Percentiles rank a stretch among this genome's conserved stretches.
phyloP scores from a whole-genome alignment of 2,797 vertebrate species.

The Crax fasciolata region DNA sequence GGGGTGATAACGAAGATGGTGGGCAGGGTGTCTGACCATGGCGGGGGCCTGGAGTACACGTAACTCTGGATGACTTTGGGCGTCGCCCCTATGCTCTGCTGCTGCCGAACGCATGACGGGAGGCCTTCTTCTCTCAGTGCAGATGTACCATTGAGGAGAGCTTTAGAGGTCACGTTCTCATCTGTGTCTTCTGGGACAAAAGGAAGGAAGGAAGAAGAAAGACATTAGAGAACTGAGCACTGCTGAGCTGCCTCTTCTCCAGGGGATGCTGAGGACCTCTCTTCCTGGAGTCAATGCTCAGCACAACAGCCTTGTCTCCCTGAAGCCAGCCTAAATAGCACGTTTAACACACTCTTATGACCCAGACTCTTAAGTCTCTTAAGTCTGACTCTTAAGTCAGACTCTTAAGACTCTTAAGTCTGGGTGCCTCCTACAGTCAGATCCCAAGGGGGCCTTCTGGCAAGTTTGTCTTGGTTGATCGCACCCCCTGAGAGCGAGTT shows the following conservation, averaged over 20 bases:
- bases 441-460: not conserved
- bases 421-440: not conserved
- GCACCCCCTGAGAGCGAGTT: not conserved
- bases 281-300: not conserved
- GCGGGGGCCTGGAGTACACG: constrained; percentile 80
- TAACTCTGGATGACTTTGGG: constrained; percentile 78
- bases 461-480: not conserved
- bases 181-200: constrained; percentile 77
- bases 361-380: not conserved
- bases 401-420: not conserved
- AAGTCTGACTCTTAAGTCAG: too few relatives aligned
- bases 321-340: not conserved
- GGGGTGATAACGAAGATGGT: constrained; percentile 81
- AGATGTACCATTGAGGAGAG: constrained; percentile 68
- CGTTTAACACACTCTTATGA: rapidly evolving
- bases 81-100: constrained; percentile 20
- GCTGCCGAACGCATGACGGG: constrained; percentile 68
- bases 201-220: not conserved
- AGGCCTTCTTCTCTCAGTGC: constrained; percentile 72
- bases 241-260: not conserved
- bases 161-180: constrained; percentile 79
- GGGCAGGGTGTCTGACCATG: constrained; percentile 76
- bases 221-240: not conserved
- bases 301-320: not conserved
- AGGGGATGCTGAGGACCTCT: not conserved